Conservation (phyloP, 1,140 invertebrate genomes). For the Drosophila nikananu region DNA sequence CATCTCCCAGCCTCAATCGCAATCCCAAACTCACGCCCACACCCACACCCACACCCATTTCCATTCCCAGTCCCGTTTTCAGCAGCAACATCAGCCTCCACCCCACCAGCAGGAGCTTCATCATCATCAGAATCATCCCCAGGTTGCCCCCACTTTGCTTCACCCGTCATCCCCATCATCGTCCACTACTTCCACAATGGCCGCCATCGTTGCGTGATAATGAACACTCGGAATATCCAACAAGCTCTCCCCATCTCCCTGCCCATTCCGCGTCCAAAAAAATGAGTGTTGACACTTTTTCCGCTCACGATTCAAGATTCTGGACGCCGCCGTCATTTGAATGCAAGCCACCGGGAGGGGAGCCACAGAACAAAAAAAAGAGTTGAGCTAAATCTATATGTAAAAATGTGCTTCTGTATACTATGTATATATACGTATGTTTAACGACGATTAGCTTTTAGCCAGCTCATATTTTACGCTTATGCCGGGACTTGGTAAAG, state of each 20-base stretch:
- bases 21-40: background rate
- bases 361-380: background rate
- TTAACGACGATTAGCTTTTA: constrained; percentile 55
- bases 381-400: constrained; percentile 20
- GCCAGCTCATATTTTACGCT: constrained; percentile 44
- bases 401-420: constrained; percentile 48
- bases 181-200: constrained; percentile 62
- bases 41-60: constrained; percentile 32
- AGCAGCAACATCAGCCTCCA: constrained; percentile 9
- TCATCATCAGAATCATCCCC: constrained; percentile 33
- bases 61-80: constrained; percentile 43
- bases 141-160: constrained; percentile 31
- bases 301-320: constrained; percentile 44
- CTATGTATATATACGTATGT: constrained; percentile 52
- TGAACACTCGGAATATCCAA: constrained; percentile 50
- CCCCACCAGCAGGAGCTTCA: constrained; percentile 29
- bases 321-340: constrained; percentile 29
- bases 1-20: constrained; percentile 64
- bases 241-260: background rate
- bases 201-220: constrained; percentile 77
- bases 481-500: constrained; percentile 31
- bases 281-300: constrained; percentile 54
- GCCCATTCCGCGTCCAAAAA: constrained; percentile 18
- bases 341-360: constrained; percentile 8
- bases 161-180: constrained; percentile 30